Conservation (phyloP, 1,140 invertebrate species). For the Dermatophagoides farinae region DNA sequence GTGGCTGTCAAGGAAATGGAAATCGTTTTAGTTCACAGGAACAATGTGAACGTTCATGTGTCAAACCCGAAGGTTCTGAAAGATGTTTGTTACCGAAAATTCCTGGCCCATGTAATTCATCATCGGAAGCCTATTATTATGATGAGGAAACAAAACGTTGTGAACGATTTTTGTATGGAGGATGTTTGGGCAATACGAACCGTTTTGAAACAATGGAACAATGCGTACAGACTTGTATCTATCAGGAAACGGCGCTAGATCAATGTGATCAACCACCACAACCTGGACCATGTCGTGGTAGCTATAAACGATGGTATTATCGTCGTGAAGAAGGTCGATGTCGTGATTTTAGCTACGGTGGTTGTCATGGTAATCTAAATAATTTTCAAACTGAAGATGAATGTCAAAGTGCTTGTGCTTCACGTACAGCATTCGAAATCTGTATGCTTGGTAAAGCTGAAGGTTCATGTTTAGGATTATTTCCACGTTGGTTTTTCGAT, state of each 20-base stretch:
- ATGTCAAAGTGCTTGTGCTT: constrained; percentile 50
- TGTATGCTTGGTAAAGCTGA: constrained; percentile 47
- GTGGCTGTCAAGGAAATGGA: constrained; percentile 74
- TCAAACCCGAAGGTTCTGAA: constrained; percentile 50
- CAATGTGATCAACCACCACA: constrained; percentile 8
- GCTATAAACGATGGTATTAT: constrained; percentile 57
- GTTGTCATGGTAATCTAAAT: constrained; percentile 59
- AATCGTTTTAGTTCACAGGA: constrained; percentile 65
- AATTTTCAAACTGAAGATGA: constrained; percentile 59
- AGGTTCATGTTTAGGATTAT: constrained; percentile 43
- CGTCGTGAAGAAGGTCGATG: constrained; percentile 48
- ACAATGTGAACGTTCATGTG: constrained; percentile 64
- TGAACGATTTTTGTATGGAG: constrained; percentile 48
- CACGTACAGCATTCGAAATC: constrained; percentile 3
- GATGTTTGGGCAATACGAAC: constrained; percentile 70
- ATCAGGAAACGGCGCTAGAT: background rate
- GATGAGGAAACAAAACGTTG: constrained; percentile 48
- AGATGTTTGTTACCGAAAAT: constrained; percentile 48
- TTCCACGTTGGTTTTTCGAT: constrained; percentile 54
- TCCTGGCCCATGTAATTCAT: constrained; percentile 54
- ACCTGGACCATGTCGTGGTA: constrained; percentile 46
- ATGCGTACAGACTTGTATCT: constrained; percentile 49
- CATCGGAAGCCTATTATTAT: constrained; percentile 58
- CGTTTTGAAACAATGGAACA: constrained; percentile 59
- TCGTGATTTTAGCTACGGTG: constrained; percentile 47